phyloP scores from a whole-genome alignment of 2,113 vertebrate species.

The Scomber japonicus region DNA sequence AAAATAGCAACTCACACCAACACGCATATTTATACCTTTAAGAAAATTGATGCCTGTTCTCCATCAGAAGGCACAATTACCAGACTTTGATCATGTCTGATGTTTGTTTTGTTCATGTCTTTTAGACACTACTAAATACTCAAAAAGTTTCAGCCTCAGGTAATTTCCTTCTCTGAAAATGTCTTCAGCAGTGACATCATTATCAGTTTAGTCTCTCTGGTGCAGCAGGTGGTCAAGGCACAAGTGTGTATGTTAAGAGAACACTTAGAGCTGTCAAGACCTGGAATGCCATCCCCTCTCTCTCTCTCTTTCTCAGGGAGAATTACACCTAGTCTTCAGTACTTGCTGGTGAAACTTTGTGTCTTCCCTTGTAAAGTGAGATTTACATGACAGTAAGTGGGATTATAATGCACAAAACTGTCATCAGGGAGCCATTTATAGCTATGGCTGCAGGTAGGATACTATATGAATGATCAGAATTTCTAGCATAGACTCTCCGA shows the following conservation, averaged over 20 bases:
- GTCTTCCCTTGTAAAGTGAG: constrained; percentile 37
- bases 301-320: constrained; percentile 5
- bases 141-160: constrained; percentile 9
- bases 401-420: constrained; percentile 61
- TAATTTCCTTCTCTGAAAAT: constrained; percentile 8
- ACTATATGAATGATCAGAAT: constrained; percentile 17
- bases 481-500: neutral
- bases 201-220: constrained; percentile 2
- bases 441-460: constrained; percentile 20
- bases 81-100: constrained; percentile 3
- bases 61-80: neutral
- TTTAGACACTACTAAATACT: neutral
- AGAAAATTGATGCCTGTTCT: neutral
- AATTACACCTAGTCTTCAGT: constrained; percentile 43
- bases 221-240: constrained; percentile 48
- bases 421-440: constrained; percentile 43
- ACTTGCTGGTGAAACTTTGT: constrained; percentile 24
- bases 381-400: constrained; percentile 71
- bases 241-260: constrained; percentile 50
- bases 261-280: constrained; percentile 58
- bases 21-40: neutral
- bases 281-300: constrained; percentile 10
- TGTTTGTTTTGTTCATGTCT: constrained; percentile 1
- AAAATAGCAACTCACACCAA: neutral
- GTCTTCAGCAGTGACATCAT: constrained; percentile 13